These are phyloP conservation scores for Ephydatia muelleri DNA, from an alignment of 37 sponge, comb jelly and placozoan genomes.

Conservation along the genomic window DNA sequence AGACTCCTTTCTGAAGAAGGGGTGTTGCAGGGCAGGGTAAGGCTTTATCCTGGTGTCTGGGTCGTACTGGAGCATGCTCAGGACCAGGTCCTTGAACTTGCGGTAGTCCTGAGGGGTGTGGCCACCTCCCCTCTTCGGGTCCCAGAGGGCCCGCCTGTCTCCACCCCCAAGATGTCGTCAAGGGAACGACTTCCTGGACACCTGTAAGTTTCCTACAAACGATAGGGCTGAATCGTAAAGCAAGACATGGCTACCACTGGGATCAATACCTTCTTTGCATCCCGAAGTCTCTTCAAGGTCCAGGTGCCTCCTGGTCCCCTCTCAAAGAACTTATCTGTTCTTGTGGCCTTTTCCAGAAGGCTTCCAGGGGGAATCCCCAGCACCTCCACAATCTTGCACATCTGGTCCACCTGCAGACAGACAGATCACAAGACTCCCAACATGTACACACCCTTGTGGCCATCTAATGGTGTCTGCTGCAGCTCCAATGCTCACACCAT, in stretches of 20 bases:
- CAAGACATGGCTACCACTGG: no score
- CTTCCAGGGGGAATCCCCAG: constrained; percentile 90
- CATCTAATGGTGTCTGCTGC: no score
- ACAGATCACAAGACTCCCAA: no score
- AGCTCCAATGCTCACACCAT: no score
- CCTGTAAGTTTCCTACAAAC: constrained; percentile 66
- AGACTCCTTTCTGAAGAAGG: constrained; percentile 72
- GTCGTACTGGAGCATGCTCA: constrained; percentile 92
- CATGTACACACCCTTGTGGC: no score
- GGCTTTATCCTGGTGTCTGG: constrained; percentile 89
- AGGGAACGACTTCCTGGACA: constrained; percentile 81
- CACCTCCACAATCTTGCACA: constrained; percentile 95
- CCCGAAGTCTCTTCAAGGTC: constrained; percentile 59
- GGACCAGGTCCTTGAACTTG: constrained; percentile 88
- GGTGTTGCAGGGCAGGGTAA: constrained; percentile 80
- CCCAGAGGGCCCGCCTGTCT: constrained; percentile 86
- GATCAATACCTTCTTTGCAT: constrained; percentile 75
- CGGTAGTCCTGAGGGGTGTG: constrained; percentile 88
- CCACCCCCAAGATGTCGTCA: constrained; percentile 88
- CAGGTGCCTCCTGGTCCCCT: constrained; percentile 75
- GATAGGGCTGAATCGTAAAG: no score
- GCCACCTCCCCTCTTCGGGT: constrained; percentile 83
- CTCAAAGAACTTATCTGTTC: constrained; percentile 93
- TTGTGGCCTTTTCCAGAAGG: constrained; percentile 78
- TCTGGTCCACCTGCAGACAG: constrained; percentile 79